Evolutionary conservation across 2,797 vertebrate genomes (phyloP).

Genomic region (Neomorphus geoffroyi): DNA sequence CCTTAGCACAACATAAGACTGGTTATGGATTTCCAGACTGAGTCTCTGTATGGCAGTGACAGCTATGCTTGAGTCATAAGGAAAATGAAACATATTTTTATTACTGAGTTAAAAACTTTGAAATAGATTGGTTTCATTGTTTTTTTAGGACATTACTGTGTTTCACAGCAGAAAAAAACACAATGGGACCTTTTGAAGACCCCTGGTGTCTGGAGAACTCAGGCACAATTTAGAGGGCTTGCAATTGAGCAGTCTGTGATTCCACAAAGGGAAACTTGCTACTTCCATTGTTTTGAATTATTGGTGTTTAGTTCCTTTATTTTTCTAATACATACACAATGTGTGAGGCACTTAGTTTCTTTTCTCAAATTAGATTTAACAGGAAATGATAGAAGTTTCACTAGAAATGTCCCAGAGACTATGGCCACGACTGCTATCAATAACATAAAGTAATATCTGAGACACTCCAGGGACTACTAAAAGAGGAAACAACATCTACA

Average conservation of each 20-base stretch:
- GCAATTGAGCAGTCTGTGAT: background rate
- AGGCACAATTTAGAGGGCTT: constrained; percentile 1
- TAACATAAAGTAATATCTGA: constrained; percentile 48
- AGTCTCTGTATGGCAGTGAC: background rate
- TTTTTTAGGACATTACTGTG: background rate
- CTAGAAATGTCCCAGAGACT: constrained; percentile 28
- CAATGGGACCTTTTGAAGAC: background rate
- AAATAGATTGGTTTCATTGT: background rate
- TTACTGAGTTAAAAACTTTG: background rate
- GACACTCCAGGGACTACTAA: constrained; percentile 31
- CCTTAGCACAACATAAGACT: background rate
- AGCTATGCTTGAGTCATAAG: background rate
- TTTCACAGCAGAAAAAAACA: background rate
- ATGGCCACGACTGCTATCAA: background rate
- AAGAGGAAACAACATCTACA: constrained; percentile 31
- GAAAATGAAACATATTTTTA: background rate
- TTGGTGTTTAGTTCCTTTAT: constrained; percentile 5
- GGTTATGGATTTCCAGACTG: background rate
- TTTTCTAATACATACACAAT: constrained; percentile 19
- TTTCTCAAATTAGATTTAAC: constrained; percentile 53
- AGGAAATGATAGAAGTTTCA: constrained; percentile 21
- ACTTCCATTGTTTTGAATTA: constrained; percentile 48
- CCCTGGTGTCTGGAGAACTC: background rate
- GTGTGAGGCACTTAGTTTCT: background rate
- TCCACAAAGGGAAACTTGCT: background rate